Evolutionary conservation across 2,888 invertebrate species (phyloP).

Genomic region (Elaeidobius kamerunicus): DNA sequence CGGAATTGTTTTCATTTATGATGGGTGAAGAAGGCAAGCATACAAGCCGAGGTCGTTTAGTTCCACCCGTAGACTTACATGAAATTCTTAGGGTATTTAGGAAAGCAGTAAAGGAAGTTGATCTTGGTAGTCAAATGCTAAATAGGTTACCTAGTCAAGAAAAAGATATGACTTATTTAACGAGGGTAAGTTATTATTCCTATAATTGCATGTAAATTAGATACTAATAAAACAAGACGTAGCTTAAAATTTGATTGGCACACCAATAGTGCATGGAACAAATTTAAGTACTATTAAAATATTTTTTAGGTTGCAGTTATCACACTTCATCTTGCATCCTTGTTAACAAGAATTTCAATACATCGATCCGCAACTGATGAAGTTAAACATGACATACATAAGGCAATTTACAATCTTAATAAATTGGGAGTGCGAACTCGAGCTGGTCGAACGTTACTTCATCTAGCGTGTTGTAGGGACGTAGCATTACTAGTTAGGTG

Average conservation of each 20-base stretch:
- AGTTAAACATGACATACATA: conserved; percentile 61
- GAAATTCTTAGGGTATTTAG: conserved; percentile 81
- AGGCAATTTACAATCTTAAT: conserved; percentile 74
- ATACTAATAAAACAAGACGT: too few relatives aligned
- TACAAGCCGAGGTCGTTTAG: conserved; percentile 48
- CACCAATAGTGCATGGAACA: too few relatives aligned
- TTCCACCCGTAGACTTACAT: conserved; percentile 75
- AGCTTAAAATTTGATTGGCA: too few relatives aligned
- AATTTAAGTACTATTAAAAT: not conserved
- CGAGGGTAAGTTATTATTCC: conserved; percentile 58
- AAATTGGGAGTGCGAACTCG: conserved; percentile 62
- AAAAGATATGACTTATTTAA: conserved; percentile 73
- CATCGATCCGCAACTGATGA: conserved; percentile 42
- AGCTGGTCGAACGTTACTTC: conserved; percentile 68
- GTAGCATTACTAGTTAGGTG: conserved; percentile 65
- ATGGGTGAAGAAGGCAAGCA: conserved; percentile 79
- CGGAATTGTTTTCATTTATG: conserved; percentile 94
- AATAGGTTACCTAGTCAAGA: conserved; percentile 61
- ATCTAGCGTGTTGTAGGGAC: conserved; percentile 81
- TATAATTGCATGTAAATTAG: too few relatives aligned
- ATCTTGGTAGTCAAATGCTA: conserved; percentile 61
- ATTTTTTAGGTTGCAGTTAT: conserved; percentile 60
- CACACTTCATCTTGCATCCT: conserved; percentile 77
- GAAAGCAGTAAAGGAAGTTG: conserved; percentile 76
- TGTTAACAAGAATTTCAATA: conserved; percentile 66